Evolutionary conservation across 2,797 vertebrate genomes (phyloP).

Genomic region (Arnoldichthys spilopterus): DNA sequence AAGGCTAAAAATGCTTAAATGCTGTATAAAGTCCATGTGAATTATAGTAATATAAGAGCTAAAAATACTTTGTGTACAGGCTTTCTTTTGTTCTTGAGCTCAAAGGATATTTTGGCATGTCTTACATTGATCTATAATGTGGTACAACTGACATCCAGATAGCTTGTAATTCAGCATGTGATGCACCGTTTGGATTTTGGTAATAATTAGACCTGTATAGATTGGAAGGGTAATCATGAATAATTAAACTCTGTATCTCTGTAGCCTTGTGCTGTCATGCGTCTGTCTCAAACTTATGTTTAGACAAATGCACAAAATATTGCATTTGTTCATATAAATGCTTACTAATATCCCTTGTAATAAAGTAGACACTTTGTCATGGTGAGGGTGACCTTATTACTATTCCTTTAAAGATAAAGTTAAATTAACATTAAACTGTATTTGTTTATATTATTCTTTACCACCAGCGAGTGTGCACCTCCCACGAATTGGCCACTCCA

Average conservation of each 20-base stretch:
- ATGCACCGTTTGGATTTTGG: background rate
- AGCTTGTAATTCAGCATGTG: background rate
- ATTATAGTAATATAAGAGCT: background rate
- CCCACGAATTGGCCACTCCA: slow-evolving; percentile 90
- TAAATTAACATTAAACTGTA: background rate
- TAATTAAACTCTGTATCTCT: no score
- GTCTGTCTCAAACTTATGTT: background rate
- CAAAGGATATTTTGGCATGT: background rate
- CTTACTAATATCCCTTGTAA: background rate
- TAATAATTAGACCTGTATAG: background rate
- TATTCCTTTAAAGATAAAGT: background rate
- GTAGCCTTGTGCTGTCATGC: background rate
- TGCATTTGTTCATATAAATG: no score
- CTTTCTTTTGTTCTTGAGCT: background rate
- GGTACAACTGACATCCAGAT: background rate
- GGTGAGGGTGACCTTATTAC: background rate
- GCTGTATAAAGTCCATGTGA: no score
- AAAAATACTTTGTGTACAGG: background rate
- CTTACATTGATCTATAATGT: background rate
- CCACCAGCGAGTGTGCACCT: slow-evolving; percentile 89
- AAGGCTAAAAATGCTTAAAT: background rate
- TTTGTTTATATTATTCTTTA: slow-evolving; percentile 26
- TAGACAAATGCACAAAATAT: background rate
- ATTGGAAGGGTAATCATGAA: background rate
- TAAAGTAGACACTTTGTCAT: background rate